Conservation (phyloP, 1,140 invertebrate species). For the Papilio machaon region DNA sequence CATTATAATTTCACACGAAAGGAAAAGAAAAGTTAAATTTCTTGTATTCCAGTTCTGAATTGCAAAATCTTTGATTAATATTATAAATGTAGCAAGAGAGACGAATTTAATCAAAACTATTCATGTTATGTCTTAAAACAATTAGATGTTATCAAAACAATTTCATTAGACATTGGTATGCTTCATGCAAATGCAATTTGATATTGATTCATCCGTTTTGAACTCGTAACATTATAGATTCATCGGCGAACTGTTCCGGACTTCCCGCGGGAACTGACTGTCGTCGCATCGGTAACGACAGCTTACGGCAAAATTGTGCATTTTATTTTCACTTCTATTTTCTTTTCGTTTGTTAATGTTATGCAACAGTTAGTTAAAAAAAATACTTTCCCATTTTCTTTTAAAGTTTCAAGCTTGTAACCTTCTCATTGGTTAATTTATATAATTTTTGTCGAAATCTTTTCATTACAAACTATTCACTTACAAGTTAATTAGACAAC, state of each 20-base stretch:
- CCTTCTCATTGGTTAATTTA: too few species aligned
- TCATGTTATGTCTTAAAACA: background rate
- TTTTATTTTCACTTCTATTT: background rate
- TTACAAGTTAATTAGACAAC: background rate
- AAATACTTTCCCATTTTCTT: too few species aligned
- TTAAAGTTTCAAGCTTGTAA: too few species aligned
- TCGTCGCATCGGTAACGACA: background rate
- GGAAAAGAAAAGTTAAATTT: constrained; percentile 1
- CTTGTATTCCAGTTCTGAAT: background rate
- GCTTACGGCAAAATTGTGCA: background rate
- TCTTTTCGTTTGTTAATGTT: background rate
- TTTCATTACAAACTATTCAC: background rate
- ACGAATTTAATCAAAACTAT: background rate
- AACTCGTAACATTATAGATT: constrained; percentile 14
- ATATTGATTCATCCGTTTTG: constrained; percentile 15
- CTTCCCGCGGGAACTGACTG: constrained; percentile 3
- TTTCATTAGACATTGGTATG: background rate
- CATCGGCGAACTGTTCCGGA: background rate
- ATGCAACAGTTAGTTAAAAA: too few species aligned
- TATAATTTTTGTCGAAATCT: too few species aligned
- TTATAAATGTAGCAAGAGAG: background rate
- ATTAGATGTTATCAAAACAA: background rate
- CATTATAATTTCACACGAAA: constrained; percentile 19
- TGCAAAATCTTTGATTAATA: background rate
- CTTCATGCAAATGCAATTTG: background rate